A percentile compares a stretch with the other conserved stretches of the same genome.
Evolutionary conservation across 2,888 invertebrate species (phyloP).

Genomic region (Phasia obesa): DNA sequence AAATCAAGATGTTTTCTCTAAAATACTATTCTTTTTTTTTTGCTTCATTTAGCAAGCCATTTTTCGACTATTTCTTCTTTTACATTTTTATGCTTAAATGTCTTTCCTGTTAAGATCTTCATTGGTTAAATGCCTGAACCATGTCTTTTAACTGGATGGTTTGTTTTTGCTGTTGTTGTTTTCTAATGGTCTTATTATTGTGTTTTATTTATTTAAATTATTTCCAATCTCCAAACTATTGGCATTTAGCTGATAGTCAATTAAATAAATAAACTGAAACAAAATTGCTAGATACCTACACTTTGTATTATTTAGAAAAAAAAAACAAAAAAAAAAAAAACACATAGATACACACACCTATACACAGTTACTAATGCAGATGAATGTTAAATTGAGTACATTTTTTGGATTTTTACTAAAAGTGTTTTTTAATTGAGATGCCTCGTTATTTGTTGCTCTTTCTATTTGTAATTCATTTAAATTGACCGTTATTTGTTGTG

Average conservation of each 20-base stretch:
- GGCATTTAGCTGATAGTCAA: slow-evolving; percentile 63
- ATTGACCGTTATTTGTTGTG: slow-evolving; percentile 39
- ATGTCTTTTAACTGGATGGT: slow-evolving; percentile 50
- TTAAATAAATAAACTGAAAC: slow-evolving; percentile 31
- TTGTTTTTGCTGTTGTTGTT: slow-evolving; percentile 18
- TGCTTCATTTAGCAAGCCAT: slow-evolving; percentile 18
- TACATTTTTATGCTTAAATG: slow-evolving; percentile 41
- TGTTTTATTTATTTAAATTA: slow-evolving; percentile 21
- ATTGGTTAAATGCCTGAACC: slow-evolving; percentile 64
- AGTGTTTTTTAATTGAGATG: slow-evolving; percentile 62
- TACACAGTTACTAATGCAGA: background rate
- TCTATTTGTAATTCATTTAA: slow-evolving; percentile 21
- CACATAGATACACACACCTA: background rate
- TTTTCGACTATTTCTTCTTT: slow-evolving; percentile 34
- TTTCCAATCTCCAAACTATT: slow-evolving; percentile 64
- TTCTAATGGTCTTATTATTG: slow-evolving; percentile 48
- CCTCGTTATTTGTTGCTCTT: background rate
- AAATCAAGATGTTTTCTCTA: slow-evolving; percentile 32
- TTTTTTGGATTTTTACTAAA: slow-evolving; percentile 38
- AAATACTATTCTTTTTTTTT: background rate
- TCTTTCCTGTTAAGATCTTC: slow-evolving; percentile 62
- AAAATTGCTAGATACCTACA: background rate
- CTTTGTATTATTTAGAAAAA: too few species aligned
- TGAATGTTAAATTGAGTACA: slow-evolving; percentile 2
- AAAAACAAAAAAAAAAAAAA: too few species aligned